These are phyloP conservation scores for Leptura quadrifasciata DNA, from an alignment of 2,888 invertebrate species.

Conservation along the genomic window DNA sequence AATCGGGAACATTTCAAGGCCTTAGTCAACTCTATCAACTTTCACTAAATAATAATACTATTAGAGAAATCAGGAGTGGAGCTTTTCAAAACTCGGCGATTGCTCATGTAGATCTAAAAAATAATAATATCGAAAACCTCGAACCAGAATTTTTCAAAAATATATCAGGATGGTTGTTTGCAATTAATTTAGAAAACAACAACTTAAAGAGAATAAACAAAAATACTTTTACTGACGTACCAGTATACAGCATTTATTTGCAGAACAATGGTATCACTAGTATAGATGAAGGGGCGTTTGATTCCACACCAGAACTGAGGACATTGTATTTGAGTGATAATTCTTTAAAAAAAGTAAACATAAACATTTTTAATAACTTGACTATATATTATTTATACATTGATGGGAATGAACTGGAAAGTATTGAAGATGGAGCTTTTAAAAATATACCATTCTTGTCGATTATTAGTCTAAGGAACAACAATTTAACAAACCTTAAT, in stretches of 20 bases:
- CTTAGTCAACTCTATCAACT: background rate
- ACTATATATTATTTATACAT: background rate
- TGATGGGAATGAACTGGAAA: constrained; percentile 8
- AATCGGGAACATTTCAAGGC: constrained; percentile 4
- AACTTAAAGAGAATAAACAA: constrained; percentile 4
- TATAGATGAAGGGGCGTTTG: constrained; percentile 16
- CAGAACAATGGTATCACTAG: background rate
- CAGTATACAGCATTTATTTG: background rate
- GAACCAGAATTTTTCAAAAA: constrained; percentile 8
- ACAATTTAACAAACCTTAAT: background rate
- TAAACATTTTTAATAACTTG: background rate
- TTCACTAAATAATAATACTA: background rate
- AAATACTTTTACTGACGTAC: background rate
- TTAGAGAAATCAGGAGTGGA: background rate
- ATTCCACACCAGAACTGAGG: background rate
- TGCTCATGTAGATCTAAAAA: background rate
- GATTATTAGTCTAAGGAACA: background rate
- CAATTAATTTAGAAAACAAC: constrained; percentile 13
- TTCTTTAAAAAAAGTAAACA: background rate
- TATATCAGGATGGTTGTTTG: background rate
- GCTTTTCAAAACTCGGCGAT: background rate
- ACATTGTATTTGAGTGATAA: constrained; percentile 11
- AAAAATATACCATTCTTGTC: background rate
- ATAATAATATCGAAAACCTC: constrained; percentile 7
- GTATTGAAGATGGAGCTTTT: background rate